Base-by-base conservation (phyloP, 2,113 vertebrate genomes). In the Polypterus bichir region DNA sequence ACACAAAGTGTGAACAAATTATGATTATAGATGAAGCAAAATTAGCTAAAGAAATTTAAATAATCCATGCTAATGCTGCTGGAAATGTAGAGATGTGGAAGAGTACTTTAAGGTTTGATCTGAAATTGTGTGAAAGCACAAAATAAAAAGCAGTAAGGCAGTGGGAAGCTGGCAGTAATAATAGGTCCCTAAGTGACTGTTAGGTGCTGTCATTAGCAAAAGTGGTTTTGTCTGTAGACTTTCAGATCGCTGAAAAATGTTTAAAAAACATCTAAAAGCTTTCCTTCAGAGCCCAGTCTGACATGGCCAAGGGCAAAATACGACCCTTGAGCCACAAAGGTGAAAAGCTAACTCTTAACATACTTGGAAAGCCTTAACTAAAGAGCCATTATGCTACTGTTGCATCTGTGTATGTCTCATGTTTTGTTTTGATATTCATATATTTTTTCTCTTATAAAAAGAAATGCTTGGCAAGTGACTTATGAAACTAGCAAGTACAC, bases 271-370 rank as follows among this genome's bases (percentile, higher is more conserved):
- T 44, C 45, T 56, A 57, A 62, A 76, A 77, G 70, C 71, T 74
- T 74, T 66, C 68, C 60, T 75, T 62, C 73, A 27, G 61, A 68
- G 70, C 70, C 73, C 63, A 69, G 66, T 65, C 74, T 76, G 76
- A 79, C 79, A 77, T 62, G 66, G 76, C 83, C 83, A 52, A 70
- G 70, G 79, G 85, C 81, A 1, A 71, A 71, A 55, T 53, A 67
- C 81, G 79, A 84, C 85, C 85, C 81, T 79, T 80, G 77, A 71
- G 71, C 77, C 70, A 68, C 72, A 77, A 78, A 84, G 81, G 81
- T 85, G 81, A 83, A 79, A 73, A 49, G 66, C 78, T 79, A 64
- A 74, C 72, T 82, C 7, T 52, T 52, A 52, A 4, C 51, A 52
- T 52, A 52, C 4, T 8, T 52, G 51, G 51, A 7, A 52, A 52